These are phyloP conservation scores for Drosophila novamexicana DNA, from an alignment of 1,140 invertebrate genomes.

Conservation along the genomic window DNA sequence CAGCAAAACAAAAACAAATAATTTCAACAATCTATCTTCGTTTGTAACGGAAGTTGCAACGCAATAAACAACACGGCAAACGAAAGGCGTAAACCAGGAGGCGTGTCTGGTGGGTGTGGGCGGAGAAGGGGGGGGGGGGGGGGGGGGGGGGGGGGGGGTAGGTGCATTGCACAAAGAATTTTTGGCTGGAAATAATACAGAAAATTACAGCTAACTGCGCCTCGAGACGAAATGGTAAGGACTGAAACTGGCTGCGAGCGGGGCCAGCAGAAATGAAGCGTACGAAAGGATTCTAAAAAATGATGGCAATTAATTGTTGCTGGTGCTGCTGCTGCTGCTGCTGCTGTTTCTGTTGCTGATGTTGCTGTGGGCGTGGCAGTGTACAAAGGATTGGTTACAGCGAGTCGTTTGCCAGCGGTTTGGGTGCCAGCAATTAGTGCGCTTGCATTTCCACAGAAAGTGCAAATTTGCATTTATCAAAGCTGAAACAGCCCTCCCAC, in stretches of 20 bases:
- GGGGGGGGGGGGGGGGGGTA: no score
- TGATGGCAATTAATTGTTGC: conserved; percentile 67
- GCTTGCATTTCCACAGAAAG: conserved; percentile 22
- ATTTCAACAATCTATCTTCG: conserved; percentile 75
- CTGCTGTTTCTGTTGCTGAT: conserved; percentile 17
- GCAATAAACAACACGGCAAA: conserved; percentile 71
- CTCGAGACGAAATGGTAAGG: conserved; percentile 14
- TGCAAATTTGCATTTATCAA: conserved; percentile 45
- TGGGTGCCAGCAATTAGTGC: conserved; percentile 42
- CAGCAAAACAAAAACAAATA: conserved; percentile 12
- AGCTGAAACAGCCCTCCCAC: not conserved
- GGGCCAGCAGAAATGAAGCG: conserved; percentile 62
- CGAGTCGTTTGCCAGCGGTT: not conserved
- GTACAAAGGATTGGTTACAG: not conserved
- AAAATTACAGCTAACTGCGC: conserved; percentile 56
- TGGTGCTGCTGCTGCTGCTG: conserved; percentile 13
- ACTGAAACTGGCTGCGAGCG: not conserved
- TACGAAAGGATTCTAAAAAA: conserved; percentile 70
- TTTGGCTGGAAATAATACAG: conserved; percentile 53
- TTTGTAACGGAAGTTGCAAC: conserved; percentile 75
- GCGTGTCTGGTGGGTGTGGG: conserved; percentile 33
- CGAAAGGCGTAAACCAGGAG: conserved; percentile 23
- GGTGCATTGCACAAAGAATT: conserved; percentile 52
- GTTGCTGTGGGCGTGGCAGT: conserved; percentile 24
- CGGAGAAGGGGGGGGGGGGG: no score